A percentile compares a stretch with the other conserved stretches of the same genome.
phyloP scores from a whole-genome alignment of 2,797 vertebrate genomes.

The Bothrops alternatus region DNA sequence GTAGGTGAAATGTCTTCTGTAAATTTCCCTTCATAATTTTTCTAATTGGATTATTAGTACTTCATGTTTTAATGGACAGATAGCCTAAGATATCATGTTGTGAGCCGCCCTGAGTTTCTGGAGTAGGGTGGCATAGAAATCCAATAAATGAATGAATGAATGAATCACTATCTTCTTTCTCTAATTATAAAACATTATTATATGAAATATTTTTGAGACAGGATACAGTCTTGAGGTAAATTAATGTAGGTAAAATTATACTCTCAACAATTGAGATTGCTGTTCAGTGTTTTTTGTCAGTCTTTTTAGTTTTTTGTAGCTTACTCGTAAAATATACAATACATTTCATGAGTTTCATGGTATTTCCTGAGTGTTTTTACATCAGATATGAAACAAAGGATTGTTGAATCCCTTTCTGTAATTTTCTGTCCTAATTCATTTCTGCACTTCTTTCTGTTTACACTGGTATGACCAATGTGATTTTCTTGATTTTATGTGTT shows the following conservation, averaged over 20 bases:
- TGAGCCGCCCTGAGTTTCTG: too few species aligned
- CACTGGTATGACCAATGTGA: neutral
- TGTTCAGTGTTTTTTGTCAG: neutral
- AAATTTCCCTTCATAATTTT: neutral
- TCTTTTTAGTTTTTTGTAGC: neutral
- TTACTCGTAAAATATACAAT: neutral
- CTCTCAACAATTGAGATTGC: neutral
- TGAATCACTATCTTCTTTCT: neutral
- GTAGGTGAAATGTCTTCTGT: neutral
- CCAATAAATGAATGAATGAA: too few species aligned
- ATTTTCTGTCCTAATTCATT: neutral
- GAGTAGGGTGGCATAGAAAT: too few species aligned
- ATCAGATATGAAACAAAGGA: neutral
- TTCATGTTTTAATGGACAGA: neutral
- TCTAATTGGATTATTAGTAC: neutral
- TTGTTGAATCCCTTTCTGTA: neutral
- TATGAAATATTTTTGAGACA: neutral
- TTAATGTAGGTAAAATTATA: neutral
- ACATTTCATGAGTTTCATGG: neutral
- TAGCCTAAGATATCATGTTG: neutral
- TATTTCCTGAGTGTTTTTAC: neutral
- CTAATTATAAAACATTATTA: neutral
- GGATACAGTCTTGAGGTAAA: neutral
- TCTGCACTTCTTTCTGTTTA: neutral
- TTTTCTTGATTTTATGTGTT: neutral